Percentiles rank a stretch among this genome's conserved stretches.
Conservation (phyloP, 2,113 vertebrate genomes). For the Labrus mixtus region DNA sequence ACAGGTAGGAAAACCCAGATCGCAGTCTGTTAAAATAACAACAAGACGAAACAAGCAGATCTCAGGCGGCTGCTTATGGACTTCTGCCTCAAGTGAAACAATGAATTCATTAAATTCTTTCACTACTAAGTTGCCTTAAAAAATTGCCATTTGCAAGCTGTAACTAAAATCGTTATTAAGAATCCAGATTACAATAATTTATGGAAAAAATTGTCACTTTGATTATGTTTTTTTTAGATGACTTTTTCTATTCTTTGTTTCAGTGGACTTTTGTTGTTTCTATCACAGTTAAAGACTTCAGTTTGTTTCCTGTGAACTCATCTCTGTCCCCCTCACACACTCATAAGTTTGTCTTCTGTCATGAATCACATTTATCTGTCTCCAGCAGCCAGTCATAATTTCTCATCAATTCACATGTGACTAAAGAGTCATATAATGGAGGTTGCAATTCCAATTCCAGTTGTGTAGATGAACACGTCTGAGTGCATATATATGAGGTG, state of each 20-base stretch:
- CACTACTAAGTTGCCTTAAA: not conserved
- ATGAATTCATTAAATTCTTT: constrained; percentile 14
- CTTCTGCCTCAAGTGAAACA: not conserved
- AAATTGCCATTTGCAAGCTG: not conserved
- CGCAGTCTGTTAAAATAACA: not conserved
- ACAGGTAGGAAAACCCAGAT: constrained; percentile 59
- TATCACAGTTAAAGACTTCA: not conserved
- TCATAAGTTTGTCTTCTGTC: too few relatives aligned
- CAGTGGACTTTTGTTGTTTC: not conserved
- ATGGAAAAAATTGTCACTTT: not conserved
- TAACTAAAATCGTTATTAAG: not conserved
- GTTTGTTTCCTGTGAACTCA: not conserved
- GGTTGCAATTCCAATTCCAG: too few relatives aligned
- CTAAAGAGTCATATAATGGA: not conserved
- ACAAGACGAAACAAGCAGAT: constrained; percentile 1
- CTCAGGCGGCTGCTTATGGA: not conserved
- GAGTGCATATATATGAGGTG: not conserved
- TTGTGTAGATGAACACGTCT: constrained; percentile 2
- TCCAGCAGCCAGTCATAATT: not conserved
- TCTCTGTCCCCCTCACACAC: not conserved
- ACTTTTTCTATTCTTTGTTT: not conserved
- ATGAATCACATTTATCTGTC: not conserved
- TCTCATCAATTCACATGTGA: not conserved
- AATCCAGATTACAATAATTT: constrained; percentile 3
- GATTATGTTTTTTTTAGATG: not conserved